A percentile compares a stretch with the other conserved stretches of the same genome.
phyloP scores from a whole-genome alignment of 2,797 vertebrate genomes.

The Pogonophryne albipinna region DNA sequence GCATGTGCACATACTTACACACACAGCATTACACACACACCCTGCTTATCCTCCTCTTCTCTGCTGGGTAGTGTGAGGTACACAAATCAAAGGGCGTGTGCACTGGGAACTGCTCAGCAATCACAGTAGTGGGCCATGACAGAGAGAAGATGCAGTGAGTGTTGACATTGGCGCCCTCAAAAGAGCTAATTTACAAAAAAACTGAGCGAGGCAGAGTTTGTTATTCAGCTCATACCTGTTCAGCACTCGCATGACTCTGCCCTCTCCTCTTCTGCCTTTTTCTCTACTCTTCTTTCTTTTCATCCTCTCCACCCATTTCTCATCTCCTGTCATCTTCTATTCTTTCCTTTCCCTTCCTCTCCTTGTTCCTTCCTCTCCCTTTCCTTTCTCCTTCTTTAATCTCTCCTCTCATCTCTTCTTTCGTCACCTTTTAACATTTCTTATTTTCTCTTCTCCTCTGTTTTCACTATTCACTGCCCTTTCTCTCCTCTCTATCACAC shows the following conservation, averaged over 20 bases:
- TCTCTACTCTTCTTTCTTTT: not conserved
- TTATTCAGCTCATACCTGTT: conserved; percentile 77
- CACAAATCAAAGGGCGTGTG: conserved; percentile 60
- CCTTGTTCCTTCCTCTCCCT: too few species aligned
- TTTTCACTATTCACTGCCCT: not conserved
- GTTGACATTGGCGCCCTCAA: conserved; percentile 60
- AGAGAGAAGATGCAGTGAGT: conserved; percentile 39
- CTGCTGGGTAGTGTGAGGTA: conserved; percentile 23
- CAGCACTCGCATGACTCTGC: conserved; percentile 32
- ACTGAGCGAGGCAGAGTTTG: conserved; percentile 58
- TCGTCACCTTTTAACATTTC: not conserved
- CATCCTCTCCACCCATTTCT: too few species aligned
- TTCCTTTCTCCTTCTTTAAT: not conserved
- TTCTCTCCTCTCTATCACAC: not conserved
- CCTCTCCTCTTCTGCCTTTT: not conserved
- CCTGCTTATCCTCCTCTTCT: not conserved
- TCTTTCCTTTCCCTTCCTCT: not conserved
- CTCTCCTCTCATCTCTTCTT: not conserved
- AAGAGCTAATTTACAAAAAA: conserved; percentile 64
- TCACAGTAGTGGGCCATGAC: conserved; percentile 41
- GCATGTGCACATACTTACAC: not conserved
- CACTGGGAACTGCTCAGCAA: conserved; percentile 34
- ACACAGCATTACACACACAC: not conserved
- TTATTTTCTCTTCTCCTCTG: not conserved
- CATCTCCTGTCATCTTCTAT: not conserved